phyloP scores from a whole-genome alignment of 2,113 vertebrate species.

The Ophthalmolycus amberensis region DNA sequence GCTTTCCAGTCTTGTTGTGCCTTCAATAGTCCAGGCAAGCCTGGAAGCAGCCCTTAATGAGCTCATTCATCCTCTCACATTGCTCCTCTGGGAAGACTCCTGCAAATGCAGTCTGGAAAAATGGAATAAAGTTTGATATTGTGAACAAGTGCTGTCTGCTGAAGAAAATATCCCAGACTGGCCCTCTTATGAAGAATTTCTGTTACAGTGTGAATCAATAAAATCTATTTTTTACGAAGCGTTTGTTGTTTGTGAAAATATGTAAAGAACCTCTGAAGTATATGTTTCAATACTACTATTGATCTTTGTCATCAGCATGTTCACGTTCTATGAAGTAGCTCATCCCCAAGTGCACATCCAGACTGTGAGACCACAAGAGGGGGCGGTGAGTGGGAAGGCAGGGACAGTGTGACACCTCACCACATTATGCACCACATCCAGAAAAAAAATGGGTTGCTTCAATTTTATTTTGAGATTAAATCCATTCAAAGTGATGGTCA shows the following conservation, averaged over 20 bases:
- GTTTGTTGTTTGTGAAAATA: neutral
- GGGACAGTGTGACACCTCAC: neutral
- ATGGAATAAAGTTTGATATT: neutral
- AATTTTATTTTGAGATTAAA: neutral
- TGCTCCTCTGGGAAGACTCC: neutral
- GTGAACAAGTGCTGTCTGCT: neutral
- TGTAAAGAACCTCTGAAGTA: neutral
- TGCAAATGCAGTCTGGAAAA: neutral
- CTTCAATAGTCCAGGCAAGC: neutral
- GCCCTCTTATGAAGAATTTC: neutral
- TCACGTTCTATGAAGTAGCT: neutral
- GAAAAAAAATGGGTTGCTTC: neutral
- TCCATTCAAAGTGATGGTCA: neutral
- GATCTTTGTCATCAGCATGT: neutral
- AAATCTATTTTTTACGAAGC: neutral
- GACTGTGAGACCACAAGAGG: slow-evolving; percentile 53
- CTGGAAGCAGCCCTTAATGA: slow-evolving; percentile 9
- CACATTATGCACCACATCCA: neutral
- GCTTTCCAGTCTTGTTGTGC: neutral
- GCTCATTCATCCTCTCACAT: slow-evolving; percentile 12
- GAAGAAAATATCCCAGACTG: neutral
- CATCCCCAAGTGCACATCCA: neutral
- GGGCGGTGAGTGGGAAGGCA: slow-evolving; percentile 31
- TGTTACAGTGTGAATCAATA: neutral
- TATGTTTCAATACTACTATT: neutral